These are phyloP conservation scores for Spermophilus dauricus DNA, from an alignment of 2,113 vertebrate genomes.

Conservation along the genomic window DNA sequence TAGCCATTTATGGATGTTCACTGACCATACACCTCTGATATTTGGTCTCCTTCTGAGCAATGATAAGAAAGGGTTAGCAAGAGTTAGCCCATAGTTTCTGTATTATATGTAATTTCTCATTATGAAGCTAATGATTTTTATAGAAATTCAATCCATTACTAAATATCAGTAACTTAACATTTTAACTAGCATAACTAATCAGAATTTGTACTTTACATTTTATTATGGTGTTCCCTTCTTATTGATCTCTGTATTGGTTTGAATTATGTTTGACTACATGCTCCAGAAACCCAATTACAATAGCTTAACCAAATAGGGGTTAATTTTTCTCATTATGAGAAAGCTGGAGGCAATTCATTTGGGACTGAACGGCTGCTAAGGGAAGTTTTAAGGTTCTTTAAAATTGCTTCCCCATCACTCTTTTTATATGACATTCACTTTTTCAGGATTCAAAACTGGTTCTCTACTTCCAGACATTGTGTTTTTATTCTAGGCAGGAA, in stretches of 20 bases:
- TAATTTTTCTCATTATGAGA: slow-evolving; percentile 53
- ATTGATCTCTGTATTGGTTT: background rate
- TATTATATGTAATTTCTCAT: slow-evolving; percentile 7
- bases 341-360: background rate
- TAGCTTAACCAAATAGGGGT: background rate
- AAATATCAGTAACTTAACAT: background rate
- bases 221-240: background rate
- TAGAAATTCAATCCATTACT: background rate
- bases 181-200: background rate
- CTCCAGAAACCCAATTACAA: background rate
- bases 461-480: background rate
- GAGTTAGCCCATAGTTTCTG: background rate
- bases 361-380: background rate
- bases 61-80: background rate
- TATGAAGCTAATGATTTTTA: background rate
- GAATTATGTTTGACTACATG: slow-evolving; percentile 29
- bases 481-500: background rate
- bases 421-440: slow-evolving; percentile 36
- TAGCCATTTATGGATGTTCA: background rate
- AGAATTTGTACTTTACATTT: background rate
- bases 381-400: background rate
- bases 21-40: background rate
- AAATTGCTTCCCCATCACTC: background rate
- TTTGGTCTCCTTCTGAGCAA: background rate
- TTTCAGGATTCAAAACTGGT: background rate